Conservation (phyloP, 1,140 invertebrate genomes). For the Drosophila ananassae region DNA sequence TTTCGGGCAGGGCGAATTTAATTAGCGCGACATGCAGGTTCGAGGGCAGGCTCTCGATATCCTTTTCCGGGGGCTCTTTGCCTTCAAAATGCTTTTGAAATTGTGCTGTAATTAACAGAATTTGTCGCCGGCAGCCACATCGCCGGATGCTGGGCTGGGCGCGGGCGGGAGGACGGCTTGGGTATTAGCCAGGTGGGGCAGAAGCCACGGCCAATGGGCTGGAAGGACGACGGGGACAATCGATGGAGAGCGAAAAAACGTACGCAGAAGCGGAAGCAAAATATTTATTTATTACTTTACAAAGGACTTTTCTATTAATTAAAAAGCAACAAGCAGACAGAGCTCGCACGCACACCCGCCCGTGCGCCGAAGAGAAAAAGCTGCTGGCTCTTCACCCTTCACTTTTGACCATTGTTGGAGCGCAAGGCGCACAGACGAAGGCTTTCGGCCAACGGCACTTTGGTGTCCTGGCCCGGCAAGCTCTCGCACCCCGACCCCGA, state of each 20-base stretch:
- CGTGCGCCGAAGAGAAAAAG: neutral
- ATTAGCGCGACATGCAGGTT: slow-evolving; percentile 47
- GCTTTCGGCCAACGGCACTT: slow-evolving; percentile 62
- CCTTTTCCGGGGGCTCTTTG: slow-evolving; percentile 24
- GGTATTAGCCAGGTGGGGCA: slow-evolving; percentile 48
- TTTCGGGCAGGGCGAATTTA: slow-evolving; percentile 32
- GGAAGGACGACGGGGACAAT: slow-evolving; percentile 13
- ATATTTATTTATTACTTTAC: slow-evolving; percentile 84
- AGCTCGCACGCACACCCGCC: slow-evolving; percentile 17
- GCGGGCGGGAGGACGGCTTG: slow-evolving; percentile 25
- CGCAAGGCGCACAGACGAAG: slow-evolving; percentile 25
- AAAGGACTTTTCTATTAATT: slow-evolving; percentile 84
- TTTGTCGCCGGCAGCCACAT: slow-evolving; percentile 38
- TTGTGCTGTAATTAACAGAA: slow-evolving; percentile 43
- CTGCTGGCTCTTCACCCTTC: slow-evolving; percentile 15
- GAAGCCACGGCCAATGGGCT: slow-evolving; percentile 27
- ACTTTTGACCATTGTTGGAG: slow-evolving; percentile 29
- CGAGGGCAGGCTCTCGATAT: slow-evolving; percentile 10
- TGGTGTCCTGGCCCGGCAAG: slow-evolving; percentile 46
- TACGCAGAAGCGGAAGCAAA: slow-evolving; percentile 78
- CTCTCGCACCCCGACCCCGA: slow-evolving; percentile 2
- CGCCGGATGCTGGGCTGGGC: slow-evolving; percentile 1
- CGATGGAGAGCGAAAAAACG: slow-evolving; percentile 51
- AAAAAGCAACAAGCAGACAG: slow-evolving; percentile 82
- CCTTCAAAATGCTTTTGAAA: slow-evolving; percentile 38